Evolutionary conservation across 2,797 vertebrate species (phyloP).

Genomic region (Ispidina lecontei): DNA sequence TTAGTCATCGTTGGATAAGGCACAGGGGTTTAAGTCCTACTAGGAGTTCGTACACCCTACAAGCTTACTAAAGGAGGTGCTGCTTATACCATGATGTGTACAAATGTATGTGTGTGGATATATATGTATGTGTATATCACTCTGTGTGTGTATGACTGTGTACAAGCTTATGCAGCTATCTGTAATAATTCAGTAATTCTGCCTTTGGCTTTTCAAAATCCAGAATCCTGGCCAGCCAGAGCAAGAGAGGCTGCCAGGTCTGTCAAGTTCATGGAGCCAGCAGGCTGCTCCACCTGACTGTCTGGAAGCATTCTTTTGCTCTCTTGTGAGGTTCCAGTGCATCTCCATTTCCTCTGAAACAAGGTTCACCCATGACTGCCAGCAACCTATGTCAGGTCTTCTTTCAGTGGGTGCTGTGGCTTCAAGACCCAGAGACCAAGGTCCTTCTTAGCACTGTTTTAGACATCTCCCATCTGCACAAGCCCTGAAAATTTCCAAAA

Average conservation of each 20-base stretch:
- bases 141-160: not conserved
- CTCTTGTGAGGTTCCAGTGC: conserved; percentile 61
- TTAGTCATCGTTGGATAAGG: not conserved
- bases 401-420: conserved; percentile 33
- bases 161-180: conserved; percentile 51
- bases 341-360: conserved; percentile 72
- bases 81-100: not conserved
- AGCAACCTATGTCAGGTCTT: conserved; percentile 26
- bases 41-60: not conserved
- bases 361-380: conserved; percentile 65
- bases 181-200: conserved; percentile 56
- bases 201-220: conserved; percentile 56
- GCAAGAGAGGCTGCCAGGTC: conserved; percentile 63
- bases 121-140: not conserved
- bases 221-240: conserved; percentile 66
- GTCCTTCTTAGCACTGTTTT: not conserved
- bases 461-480: conserved; percentile 5
- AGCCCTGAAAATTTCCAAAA: conserved; percentile 9
- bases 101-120: not conserved
- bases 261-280: conserved; percentile 58
- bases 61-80: not conserved
- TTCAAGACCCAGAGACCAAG: conserved; percentile 8
- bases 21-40: not conserved
- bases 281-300: conserved; percentile 72
- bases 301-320: conserved; percentile 76